Evolutionary conservation across 92 coral and sea anemone genomes (phyloP).

Genomic region (Phenganax subtilis): DNA sequence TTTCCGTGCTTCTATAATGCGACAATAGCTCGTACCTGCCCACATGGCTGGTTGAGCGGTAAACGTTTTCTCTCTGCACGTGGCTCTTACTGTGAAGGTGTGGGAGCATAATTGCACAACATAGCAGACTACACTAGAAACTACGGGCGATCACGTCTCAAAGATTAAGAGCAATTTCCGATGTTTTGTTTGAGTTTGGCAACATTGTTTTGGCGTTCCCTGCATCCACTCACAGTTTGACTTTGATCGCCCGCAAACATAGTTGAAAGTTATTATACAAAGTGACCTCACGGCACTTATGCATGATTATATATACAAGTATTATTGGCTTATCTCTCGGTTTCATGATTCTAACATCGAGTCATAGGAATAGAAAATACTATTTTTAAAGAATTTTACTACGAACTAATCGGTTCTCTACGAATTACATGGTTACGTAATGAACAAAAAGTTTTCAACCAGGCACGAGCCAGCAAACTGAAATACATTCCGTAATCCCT

Average conservation of each 20-base stretch:
- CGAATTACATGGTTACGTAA: neutral
- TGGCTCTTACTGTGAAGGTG: neutral
- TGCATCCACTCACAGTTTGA: slow-evolving; percentile 38
- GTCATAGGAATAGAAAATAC: neutral
- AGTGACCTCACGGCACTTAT: no score
- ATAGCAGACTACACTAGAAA: slow-evolving; percentile 3
- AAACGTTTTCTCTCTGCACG: slow-evolving; percentile 6
- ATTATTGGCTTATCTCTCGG: neutral
- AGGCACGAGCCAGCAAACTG: neutral
- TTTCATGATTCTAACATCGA: neutral
- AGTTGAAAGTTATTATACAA: neutral
- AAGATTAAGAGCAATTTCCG: slow-evolving; percentile 29
- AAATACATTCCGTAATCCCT: neutral
- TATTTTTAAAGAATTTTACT: neutral
- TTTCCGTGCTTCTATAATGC: slow-evolving; percentile 7
- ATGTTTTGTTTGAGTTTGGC: slow-evolving; percentile 17
- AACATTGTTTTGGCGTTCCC: slow-evolving; percentile 34
- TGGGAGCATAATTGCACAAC: neutral
- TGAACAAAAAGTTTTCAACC: neutral
- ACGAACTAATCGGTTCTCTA: neutral
- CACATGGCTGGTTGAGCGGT: slow-evolving; percentile 4
- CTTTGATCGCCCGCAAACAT: slow-evolving; percentile 11
- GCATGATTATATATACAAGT: neutral
- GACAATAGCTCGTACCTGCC: slow-evolving; percentile 31
- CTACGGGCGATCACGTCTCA: slow-evolving; percentile 16